Evolutionary conservation across 1,140 invertebrate species (phyloP).

Genomic region (Polyergus mexicanus): DNA sequence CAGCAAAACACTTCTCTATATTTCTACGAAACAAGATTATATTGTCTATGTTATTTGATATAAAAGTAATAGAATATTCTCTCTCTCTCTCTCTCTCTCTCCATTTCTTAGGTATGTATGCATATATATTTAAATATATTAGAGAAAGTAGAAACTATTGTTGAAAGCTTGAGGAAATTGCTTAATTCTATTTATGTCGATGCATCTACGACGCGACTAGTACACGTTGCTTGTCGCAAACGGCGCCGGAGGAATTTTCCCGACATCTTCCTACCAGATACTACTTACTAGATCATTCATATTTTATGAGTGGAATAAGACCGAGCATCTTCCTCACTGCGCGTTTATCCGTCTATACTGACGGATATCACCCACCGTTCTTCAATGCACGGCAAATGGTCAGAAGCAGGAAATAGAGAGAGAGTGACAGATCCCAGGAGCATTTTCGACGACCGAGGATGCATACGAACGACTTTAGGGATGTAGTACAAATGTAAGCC

Average conservation of each 20-base stretch:
- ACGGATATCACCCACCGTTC: conserved; percentile 44
- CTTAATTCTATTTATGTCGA: not conserved
- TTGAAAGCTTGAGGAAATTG: not conserved
- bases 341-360: conserved; percentile 34
- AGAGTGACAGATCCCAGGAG: not conserved
- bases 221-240: conserved; percentile 1
- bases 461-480: conserved; percentile 60
- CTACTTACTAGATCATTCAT: conserved; percentile 48
- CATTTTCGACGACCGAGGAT: conserved; percentile 18
- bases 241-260: conserved; percentile 17
- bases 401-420: conserved; percentile 14
- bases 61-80: no score
- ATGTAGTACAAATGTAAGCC: not conserved
- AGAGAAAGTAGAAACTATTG: not conserved
- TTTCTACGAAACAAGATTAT: not conserved
- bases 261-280: conserved; percentile 34
- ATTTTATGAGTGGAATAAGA: conserved; percentile 42
- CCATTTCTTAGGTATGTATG: no score
- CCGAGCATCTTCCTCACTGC: not conserved
- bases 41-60: not conserved
- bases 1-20: not conserved
- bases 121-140: no score
- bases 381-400: conserved; percentile 31
- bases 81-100: no score
- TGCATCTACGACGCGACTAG: not conserved